Evolutionary conservation across 2,888 invertebrate species (phyloP), one percentile per base, ranked within the genome.

Genomic region (Cremastinae sp.): DNA sequence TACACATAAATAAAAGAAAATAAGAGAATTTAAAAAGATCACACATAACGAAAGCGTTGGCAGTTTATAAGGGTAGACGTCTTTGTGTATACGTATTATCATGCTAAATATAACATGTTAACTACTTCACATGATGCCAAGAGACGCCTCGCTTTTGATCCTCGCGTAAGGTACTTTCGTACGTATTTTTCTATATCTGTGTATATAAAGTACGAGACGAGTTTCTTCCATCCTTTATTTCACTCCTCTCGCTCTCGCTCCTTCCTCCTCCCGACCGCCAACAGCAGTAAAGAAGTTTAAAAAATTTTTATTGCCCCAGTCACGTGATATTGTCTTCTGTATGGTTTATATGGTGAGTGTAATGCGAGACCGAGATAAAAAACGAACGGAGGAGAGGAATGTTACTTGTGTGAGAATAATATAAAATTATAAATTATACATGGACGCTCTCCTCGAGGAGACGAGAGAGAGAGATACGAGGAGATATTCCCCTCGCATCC

Each of bases 71-170:
- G 89, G 88, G 89, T 87, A 83, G 75, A 83, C 81, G 78, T 85
- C 83, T 84, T 89, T 88, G 89, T 89, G 83, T 85, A 84, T 90
- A 78, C 84, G 87, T 83, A 88, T 90, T 90, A 89, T 89, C 89
- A 89, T 90, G 89, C 89, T 89, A 90, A 90, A 89, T 89, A 88
- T 88, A 89, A 90, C 89, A 90, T 89, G 89, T 90, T 90, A 90
- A 96, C 91, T 95, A 95, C 90, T 94, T 96, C 90, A 95, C 95
- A 90, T 87, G 87, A 88, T 79, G 61, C 66, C 62, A 45, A 59
- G 78, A 73, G 77, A 78, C 73, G 75, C 72, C 69, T 78, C 72
- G 55, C 71, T 74, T 79, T 79, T 79, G 75, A 75, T 68, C 64
- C 58, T 56, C 66, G 51, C 59, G 66, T 71, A 71, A 61, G 47